Percentiles rank a stretch among this genome's conserved stretches.
Evolutionary conservation across 2,797 vertebrate species (phyloP).

Genomic region (Danionella dracula): DNA sequence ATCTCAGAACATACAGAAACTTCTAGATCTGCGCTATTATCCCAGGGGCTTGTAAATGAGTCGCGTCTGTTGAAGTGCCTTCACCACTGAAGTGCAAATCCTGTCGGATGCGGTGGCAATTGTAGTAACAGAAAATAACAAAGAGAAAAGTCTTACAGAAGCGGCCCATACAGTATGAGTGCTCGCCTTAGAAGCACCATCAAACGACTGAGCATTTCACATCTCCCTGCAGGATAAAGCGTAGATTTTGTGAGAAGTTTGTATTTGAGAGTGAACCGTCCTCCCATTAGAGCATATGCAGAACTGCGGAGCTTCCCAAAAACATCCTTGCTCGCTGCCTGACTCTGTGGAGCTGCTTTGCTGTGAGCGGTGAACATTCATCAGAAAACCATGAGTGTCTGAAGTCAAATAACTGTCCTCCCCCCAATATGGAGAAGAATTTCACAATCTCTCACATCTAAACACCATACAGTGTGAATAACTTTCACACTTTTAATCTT

Average conservation of each 20-base stretch:
- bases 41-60: constrained; percentile 33
- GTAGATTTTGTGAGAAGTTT: constrained; percentile 36
- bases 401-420: constrained; percentile 32
- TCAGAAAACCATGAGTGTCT: constrained; percentile 40
- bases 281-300: constrained; percentile 25
- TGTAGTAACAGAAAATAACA: constrained; percentile 26
- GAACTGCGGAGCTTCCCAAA: not conserved
- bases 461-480: constrained; percentile 51
- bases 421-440: constrained; percentile 28
- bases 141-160: constrained; percentile 29
- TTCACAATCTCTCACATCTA: constrained; percentile 38
- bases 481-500: constrained; percentile 50
- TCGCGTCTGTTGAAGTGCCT: constrained; percentile 19
- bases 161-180: constrained; percentile 23
- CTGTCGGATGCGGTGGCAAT: constrained; percentile 29
- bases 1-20: constrained; percentile 22
- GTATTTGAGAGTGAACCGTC: constrained; percentile 38
- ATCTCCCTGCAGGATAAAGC: constrained; percentile 30
- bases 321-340: constrained; percentile 20
- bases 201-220: constrained; percentile 35
- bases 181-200: constrained; percentile 33
- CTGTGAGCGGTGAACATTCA: constrained; percentile 16
- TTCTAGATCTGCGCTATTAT: constrained; percentile 13
- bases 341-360: constrained; percentile 8
- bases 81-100: constrained; percentile 21